Evolutionary conservation across 2,888 invertebrate genomes (phyloP), one percentile per base, ranked within the genome.

Genomic region (Dinocampus coccinellae): DNA sequence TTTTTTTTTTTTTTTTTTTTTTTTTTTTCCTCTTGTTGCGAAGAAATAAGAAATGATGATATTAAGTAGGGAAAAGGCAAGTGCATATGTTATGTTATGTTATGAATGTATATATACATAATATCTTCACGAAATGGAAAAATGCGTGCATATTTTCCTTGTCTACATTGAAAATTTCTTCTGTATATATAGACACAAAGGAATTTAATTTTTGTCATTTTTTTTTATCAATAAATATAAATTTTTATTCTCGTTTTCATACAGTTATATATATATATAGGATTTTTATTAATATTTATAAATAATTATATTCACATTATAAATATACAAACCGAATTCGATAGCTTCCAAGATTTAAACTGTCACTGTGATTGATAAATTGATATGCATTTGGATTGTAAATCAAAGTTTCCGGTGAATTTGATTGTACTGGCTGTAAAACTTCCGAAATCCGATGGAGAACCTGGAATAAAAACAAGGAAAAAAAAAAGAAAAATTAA

Each of bases 371-470:
- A 83, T 93, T 92, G 75, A 96, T 88, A 83, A 95, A 95, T 82
- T 93, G 92, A 83, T 91, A 92, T 1, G 96, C 96, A 81, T 94
- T 94, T 0, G 95, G 95, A 85, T 95, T 95, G 87, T 92, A 93
- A 62, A 94, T 90, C 11, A 89, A 89, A 16, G 91, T 89, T 33
- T 91, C 90, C 69, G 90, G 89, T 0, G 93, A 90, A 79, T 91
- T 91, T n/a, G 88, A 82, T 58, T 88, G 84, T 4, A 95, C 91
- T 0, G 96, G 96, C 79, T 93, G 92, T 73, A 97, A 89, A 33
- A 97, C 95, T 88, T 95, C 94, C 84, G 96, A 95, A 84, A 97
- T 95, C 81, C 95, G 92, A 87, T 97, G 96, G 78, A 97, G 90
- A 16, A 96, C 92, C 95, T 96, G 88, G 20, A 88, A 88, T 71